phyloP scores from a whole-genome alignment of 2,797 vertebrate genomes.

The Enteromius anoplus region DNA sequence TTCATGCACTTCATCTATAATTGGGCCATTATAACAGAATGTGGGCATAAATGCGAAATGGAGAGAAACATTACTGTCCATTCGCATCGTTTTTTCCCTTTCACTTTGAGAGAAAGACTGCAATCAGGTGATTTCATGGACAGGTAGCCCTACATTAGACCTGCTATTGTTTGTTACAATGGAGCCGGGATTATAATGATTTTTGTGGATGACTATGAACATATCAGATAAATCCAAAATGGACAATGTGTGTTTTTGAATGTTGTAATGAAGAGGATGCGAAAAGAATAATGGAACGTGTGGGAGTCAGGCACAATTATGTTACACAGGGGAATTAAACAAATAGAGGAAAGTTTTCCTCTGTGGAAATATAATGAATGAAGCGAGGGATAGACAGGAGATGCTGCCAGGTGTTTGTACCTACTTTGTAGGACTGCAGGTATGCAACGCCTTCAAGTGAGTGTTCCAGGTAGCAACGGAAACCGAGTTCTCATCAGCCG shows the following conservation, averaged over 20 bases:
- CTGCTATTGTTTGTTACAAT: not conserved
- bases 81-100: not conserved
- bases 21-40: slow-evolving; percentile 18
- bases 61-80: not conserved
- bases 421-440: slow-evolving; percentile 99
- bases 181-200: slow-evolving; percentile 52
- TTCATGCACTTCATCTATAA: not conserved
- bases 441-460: slow-evolving; percentile 99
- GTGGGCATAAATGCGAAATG: slow-evolving; percentile 10
- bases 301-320: slow-evolving; percentile 10
- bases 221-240: slow-evolving; percentile 34
- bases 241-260: slow-evolving; percentile 23
- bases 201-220: slow-evolving; percentile 58
- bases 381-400: slow-evolving; percentile 66
- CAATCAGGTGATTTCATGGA: slow-evolving; percentile 25
- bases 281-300: slow-evolving; percentile 6
- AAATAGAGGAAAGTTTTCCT: slow-evolving; percentile 53
- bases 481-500: slow-evolving; percentile 99
- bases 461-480: slow-evolving; percentile 99
- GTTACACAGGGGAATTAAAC: slow-evolving; percentile 46
- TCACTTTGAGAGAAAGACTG: slow-evolving; percentile 10
- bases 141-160: slow-evolving; percentile 16
- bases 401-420: slow-evolving; percentile 81
- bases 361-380: slow-evolving; percentile 44
- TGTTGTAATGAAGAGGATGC: slow-evolving; percentile 32